Evolutionary conservation across 2,797 vertebrate species (phyloP), one percentile per base, ranked within the genome.

Genomic region (Morelia viridis): DNA sequence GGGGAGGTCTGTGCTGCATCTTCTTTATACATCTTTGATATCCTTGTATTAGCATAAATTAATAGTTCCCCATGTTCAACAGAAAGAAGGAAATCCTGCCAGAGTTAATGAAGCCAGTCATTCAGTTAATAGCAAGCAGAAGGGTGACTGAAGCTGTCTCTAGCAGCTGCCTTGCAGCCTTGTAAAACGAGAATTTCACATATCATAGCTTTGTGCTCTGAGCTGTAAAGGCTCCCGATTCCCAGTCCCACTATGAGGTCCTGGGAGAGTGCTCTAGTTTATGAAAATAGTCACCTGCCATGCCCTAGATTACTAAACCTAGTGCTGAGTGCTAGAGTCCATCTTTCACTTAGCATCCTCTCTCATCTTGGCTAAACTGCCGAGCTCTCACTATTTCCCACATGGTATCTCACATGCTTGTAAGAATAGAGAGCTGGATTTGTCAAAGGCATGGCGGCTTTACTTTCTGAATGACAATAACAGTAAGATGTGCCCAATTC

Each of bases 201-300:
- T 94, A 93, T 91, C 92, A 41, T 41, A 91, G 89, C 92, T 85
- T 89, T 91, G 95, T 62, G 93, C 93, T 95, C 57, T 0, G 8
- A 94, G 93, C 94, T 96, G 94, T 93, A 95, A 95, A 13, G 60
- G 24, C 76, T 87, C 57, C 83, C 92, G 1, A 93, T 94, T 95
- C 35, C 93, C 90, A 83, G 89, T 46, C 65, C n/a, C 0, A 17
- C 87, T 91, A 4, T 90, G 60, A 71, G 91, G 87, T 93, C 94
- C 95, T 84, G 35, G 85, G 90, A 87, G 89, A 0, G 0, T 87
- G 94, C 88, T 93, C 68, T 11, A 26, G 60, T 91, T 93, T 11
- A 71, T 89, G 91, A 85, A 92, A 94, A 84, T 0, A 65, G 83
- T 22, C 90, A 91, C 91, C 93, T 92, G 60, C 93, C 0, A 2